Percentiles rank a stretch among this genome's conserved stretches.
Conservation (phyloP, 2,888 invertebrate species). For the Cephonodes hylas region DNA sequence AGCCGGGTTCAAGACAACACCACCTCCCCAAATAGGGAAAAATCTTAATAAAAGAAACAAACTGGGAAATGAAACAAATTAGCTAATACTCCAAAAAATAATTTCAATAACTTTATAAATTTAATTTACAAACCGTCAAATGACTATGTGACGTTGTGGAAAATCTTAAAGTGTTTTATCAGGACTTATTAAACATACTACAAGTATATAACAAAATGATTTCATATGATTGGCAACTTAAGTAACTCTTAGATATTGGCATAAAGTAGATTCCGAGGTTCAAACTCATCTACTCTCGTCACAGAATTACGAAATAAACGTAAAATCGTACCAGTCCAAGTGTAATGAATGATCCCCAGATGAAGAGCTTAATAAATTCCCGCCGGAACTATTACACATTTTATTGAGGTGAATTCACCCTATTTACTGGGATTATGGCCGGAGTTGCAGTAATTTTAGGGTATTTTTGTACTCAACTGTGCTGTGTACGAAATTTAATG, state of each 20-base stretch:
- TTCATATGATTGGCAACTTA: too few relatives aligned
- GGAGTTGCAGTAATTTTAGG: conserved; percentile 1
- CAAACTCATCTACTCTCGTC: not conserved
- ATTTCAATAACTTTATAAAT: not conserved
- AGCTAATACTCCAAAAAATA: too few relatives aligned
- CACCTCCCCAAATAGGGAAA: not conserved
- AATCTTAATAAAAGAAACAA: not conserved
- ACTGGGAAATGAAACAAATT: not conserved
- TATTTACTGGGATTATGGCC: conserved; percentile 8
- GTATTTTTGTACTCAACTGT: not conserved
- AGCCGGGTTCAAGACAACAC: not conserved
- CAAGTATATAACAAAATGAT: too few relatives aligned
- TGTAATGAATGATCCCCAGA: conserved; percentile 10
- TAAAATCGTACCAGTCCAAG: conserved; percentile 2
- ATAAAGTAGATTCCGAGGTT: conserved; percentile 4
- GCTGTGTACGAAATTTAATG: conserved; percentile 5
- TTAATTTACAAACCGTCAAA: conserved; percentile 26
- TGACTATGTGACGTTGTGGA: conserved; percentile 23
- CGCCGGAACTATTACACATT: conserved; percentile 8
- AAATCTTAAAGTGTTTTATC: too few relatives aligned
- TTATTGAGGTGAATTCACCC: conserved; percentile 9
- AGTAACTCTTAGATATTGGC: not conserved
- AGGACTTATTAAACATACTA: too few relatives aligned
- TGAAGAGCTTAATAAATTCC: conserved; percentile 10
- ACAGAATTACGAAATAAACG: not conserved